Base-by-base conservation (phyloP, 1,140 invertebrate species). In the Zaprionus gabonicus region DNA sequence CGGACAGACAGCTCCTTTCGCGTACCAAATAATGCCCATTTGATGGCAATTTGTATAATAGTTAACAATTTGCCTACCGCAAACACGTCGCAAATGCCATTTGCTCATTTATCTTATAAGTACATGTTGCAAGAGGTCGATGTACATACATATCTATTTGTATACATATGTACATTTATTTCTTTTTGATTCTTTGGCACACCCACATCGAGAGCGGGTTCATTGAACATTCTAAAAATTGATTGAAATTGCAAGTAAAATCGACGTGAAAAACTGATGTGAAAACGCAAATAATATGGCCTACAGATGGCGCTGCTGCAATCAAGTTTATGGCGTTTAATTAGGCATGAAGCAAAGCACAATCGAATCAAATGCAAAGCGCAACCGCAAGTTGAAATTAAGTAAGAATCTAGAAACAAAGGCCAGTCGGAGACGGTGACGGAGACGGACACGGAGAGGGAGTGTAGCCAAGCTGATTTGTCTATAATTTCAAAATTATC, bases 311-410 rank as follows among this genome's bases (percentile, higher is more conserved):
- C 27, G 71, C 38, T 62, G 34, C 20, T 28, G 27, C 38, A 66
- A 49, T 31, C 58, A 64, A 57, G 71, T 69, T 76, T 53, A 78
- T 70, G 77, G 46, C 70, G 72, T 82, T 82, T 86, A 86, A 86
- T 86, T 86, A 86, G 55, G 75, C 83, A 82, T 86, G 76, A 82
- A 87, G 69, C 55, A 77, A 71, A 46, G n/a, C 28, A 28, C 55
- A 59, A 84, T 84, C 82, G n/a, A 46, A 46, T 20, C 41, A 80
- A 85, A 78, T 70, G 65, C 81, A 67, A 77, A 72, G 68, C 82
- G 57, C 62, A 82, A 82, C 82, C 82, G 71, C 82, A 85, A 76
- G 10, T 65, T 66, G 49, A 81, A 75, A 81, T 81, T 62, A 82
- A 75, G 56, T 79, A 68, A 70, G 76, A 82, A 86, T 79, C 71